Conservation (phyloP, 2,113 vertebrate species). For the Salminus brasiliensis region DNA sequence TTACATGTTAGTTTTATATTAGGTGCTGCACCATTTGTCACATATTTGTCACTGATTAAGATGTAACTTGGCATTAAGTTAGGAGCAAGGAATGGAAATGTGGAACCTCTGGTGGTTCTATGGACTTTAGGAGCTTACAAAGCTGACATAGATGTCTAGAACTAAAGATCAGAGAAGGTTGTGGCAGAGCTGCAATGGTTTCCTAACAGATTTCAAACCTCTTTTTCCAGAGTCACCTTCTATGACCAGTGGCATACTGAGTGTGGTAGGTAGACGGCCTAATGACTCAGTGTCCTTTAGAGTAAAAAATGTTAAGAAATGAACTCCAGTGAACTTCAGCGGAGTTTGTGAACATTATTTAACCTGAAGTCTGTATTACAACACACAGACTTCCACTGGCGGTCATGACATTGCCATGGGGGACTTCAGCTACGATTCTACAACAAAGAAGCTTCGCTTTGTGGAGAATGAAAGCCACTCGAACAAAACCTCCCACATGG, state of each 20-base stretch:
- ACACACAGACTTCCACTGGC: constrained; percentile 56
- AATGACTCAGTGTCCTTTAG: background rate
- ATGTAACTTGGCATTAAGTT: no score
- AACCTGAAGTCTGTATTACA: background rate
- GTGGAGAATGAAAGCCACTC: constrained; percentile 61
- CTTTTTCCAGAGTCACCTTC: constrained; percentile 38
- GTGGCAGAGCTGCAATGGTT: background rate
- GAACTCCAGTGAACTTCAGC: background rate
- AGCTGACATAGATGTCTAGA: no score
- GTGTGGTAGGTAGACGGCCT: constrained; percentile 39
- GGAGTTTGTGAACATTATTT: background rate
- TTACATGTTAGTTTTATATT: no score
- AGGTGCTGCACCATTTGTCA: no score
- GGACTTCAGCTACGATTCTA: constrained; percentile 69
- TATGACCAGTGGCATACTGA: constrained; percentile 42
- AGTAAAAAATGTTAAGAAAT: background rate
- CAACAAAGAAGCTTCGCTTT: constrained; percentile 71
- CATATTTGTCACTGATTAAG: no score
- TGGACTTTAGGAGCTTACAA: no score
- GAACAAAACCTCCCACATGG: constrained; percentile 66
- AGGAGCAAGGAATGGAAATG: no score
- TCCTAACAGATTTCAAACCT: background rate
- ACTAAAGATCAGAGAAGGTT: no score
- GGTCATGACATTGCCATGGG: constrained; percentile 60
- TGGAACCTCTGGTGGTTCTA: no score